Conservation (phyloP, 2,888 invertebrate species). For the Zaprionus bogoriensis region DNA sequence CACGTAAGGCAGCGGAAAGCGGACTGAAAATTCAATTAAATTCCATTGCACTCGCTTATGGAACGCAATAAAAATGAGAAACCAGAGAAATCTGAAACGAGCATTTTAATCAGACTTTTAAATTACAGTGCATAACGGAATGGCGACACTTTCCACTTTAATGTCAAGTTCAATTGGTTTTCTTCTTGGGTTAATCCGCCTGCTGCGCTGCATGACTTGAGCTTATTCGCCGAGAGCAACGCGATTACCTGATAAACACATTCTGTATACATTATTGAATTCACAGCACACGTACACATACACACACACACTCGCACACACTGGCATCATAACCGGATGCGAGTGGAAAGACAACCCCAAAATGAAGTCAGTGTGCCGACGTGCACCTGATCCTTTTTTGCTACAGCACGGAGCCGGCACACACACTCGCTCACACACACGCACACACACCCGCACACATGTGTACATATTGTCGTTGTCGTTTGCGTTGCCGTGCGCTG, state of each 20-base stretch:
- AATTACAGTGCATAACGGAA: neutral
- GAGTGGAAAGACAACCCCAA: slow-evolving; percentile 23
- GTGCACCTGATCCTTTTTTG: slow-evolving; percentile 58
- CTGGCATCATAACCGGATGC: slow-evolving; percentile 21
- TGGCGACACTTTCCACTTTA: slow-evolving; percentile 12
- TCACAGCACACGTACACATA: slow-evolving; percentile 11
- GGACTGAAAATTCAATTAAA: slow-evolving; percentile 35
- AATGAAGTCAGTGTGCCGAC: slow-evolving; percentile 18
- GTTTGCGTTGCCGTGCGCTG: slow-evolving; percentile 44
- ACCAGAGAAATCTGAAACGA: neutral
- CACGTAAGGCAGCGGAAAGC: slow-evolving; percentile 15
- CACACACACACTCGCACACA: slow-evolving; percentile 1
- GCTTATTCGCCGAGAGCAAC: slow-evolving; percentile 6
- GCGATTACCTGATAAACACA: slow-evolving; percentile 54
- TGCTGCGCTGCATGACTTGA: slow-evolving; percentile 9
- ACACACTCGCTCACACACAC: neutral
- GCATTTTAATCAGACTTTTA: slow-evolving; percentile 1
- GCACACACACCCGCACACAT: slow-evolving; percentile 3
- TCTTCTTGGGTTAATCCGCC: slow-evolving; percentile 11
- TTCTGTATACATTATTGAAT: slow-evolving; percentile 52
- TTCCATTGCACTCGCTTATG: slow-evolving; percentile 1
- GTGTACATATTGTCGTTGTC: slow-evolving; percentile 27
- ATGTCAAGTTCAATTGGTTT: neutral
- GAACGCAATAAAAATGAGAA: slow-evolving; percentile 1
- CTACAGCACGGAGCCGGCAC: slow-evolving; percentile 1